Percentiles rank a stretch among this genome's conserved stretches.
Conservation (phyloP, 2,113 vertebrate genomes). For the Ammodytes marinus region DNA sequence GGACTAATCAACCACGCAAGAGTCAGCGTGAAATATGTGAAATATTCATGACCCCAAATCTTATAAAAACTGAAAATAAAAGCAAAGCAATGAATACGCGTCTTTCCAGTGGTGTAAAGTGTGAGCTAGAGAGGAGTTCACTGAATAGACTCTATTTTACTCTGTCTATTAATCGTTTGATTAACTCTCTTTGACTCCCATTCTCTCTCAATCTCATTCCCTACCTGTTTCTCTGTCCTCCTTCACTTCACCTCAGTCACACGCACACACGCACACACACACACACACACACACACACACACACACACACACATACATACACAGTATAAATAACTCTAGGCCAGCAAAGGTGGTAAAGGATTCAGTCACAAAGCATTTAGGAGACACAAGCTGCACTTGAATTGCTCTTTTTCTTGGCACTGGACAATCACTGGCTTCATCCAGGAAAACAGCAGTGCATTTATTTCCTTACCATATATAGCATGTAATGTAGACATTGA, state of each 20-base stretch:
- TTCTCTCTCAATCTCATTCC: slow-evolving; percentile 10
- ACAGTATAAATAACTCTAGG: slow-evolving; percentile 44
- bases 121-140: slow-evolving; percentile 33
- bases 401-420: slow-evolving; percentile 38
- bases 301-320: slow-evolving; percentile 3
- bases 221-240: not conserved
- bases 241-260: not conserved
- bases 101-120: slow-evolving; percentile 9
- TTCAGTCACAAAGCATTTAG: slow-evolving; percentile 60
- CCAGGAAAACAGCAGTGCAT: not conserved
- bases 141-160: slow-evolving; percentile 39
- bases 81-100: slow-evolving; percentile 12
- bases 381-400: slow-evolving; percentile 25
- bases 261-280: slow-evolving; percentile 5
- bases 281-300: not conserved
- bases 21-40: not conserved
- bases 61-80: slow-evolving; percentile 7
- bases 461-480: not conserved
- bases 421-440: slow-evolving; percentile 19
- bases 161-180: slow-evolving; percentile 55
- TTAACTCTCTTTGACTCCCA: slow-evolving; percentile 35
- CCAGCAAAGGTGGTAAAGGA: slow-evolving; percentile 44
- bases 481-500: not conserved
- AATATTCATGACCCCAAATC: slow-evolving; percentile 21
- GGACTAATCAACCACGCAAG: no score